These are phyloP conservation scores for Polymixis flavicincta DNA, from an alignment of 2,888 invertebrate genomes.

Conservation along the genomic window DNA sequence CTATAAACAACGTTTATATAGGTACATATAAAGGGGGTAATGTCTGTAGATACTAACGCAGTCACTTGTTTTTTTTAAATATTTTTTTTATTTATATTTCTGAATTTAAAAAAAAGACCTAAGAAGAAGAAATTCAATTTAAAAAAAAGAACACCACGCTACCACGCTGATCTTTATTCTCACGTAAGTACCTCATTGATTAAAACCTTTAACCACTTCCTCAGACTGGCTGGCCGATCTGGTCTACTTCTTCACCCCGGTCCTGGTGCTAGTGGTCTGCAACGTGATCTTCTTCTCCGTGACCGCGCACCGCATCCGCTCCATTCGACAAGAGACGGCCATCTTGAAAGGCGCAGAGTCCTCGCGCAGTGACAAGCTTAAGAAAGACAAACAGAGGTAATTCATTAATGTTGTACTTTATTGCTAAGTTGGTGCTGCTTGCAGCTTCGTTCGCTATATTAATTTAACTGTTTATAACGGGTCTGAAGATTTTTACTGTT, in stretches of 20 bases:
- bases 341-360: slow-evolving; percentile 92
- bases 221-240: slow-evolving; percentile 90
- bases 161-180: not conserved
- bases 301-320: slow-evolving; percentile 92
- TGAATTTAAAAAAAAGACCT: too few species aligned
- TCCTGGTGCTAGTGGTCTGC: slow-evolving; percentile 91
- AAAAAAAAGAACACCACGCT: not conserved
- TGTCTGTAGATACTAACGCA: too few species aligned
- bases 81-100: too few species aligned
- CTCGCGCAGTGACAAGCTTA: slow-evolving; percentile 90
- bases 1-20: too few species aligned
- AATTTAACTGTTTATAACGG: slow-evolving; percentile 2
- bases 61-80: too few species aligned
- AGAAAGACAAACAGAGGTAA: slow-evolving; percentile 91
- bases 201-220: not conserved
- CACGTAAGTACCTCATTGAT: not conserved
- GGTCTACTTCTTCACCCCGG: slow-evolving; percentile 93
- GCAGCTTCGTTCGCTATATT: slow-evolving; percentile 2
- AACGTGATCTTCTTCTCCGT: slow-evolving; percentile 93
- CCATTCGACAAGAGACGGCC: slow-evolving; percentile 92
- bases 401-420: slow-evolving; percentile 22
- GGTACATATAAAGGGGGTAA: too few species aligned
- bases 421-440: not conserved
- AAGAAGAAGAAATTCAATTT: too few species aligned
- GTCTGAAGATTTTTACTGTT: not conserved